Conservation (phyloP, 1,140 invertebrate species). For the Zaprionus taronus region DNA sequence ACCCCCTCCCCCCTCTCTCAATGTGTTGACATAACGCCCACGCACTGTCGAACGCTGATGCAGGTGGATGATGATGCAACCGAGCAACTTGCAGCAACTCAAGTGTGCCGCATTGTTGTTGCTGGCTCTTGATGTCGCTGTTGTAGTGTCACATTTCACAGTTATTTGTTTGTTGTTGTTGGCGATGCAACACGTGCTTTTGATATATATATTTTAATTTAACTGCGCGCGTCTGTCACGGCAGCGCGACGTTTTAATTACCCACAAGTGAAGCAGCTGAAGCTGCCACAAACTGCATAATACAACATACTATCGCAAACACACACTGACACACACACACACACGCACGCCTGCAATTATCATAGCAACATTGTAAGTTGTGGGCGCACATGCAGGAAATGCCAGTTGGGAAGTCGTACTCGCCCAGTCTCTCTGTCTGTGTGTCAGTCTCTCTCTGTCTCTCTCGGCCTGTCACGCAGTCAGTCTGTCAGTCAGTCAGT, state of each 20-base stretch:
- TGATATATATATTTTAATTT: slow-evolving; percentile 69
- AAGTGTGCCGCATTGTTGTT: slow-evolving; percentile 40
- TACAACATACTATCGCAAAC: slow-evolving; percentile 23
- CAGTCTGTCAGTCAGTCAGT: slow-evolving; percentile 46
- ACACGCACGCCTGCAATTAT: slow-evolving; percentile 15
- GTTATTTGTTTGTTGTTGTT: slow-evolving; percentile 51
- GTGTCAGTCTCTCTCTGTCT: slow-evolving; percentile 7
- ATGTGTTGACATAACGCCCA: slow-evolving; percentile 8
- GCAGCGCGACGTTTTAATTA: slow-evolving; percentile 67
- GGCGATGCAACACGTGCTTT: slow-evolving; percentile 65
- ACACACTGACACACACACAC: slow-evolving; percentile 7
- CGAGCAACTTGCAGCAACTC: slow-evolving; percentile 37
- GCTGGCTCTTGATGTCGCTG: slow-evolving; percentile 14
- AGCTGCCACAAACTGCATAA: slow-evolving; percentile 51
- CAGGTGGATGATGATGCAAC: slow-evolving; percentile 42
- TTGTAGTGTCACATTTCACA: slow-evolving; percentile 75
- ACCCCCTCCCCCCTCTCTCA: not conserved
- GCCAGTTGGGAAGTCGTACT: slow-evolving; percentile 28
- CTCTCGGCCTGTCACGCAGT: slow-evolving; percentile 29
- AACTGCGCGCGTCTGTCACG: slow-evolving; percentile 54
- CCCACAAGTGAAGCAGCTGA: slow-evolving; percentile 22
- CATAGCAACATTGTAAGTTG: slow-evolving; percentile 12
- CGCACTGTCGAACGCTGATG: slow-evolving; percentile 33
- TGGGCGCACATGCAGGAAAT: slow-evolving; percentile 35
- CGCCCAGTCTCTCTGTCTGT: slow-evolving; percentile 15